phyloP scores from a whole-genome alignment of 2,888 invertebrate genomes.

The Heliconius erato region DNA sequence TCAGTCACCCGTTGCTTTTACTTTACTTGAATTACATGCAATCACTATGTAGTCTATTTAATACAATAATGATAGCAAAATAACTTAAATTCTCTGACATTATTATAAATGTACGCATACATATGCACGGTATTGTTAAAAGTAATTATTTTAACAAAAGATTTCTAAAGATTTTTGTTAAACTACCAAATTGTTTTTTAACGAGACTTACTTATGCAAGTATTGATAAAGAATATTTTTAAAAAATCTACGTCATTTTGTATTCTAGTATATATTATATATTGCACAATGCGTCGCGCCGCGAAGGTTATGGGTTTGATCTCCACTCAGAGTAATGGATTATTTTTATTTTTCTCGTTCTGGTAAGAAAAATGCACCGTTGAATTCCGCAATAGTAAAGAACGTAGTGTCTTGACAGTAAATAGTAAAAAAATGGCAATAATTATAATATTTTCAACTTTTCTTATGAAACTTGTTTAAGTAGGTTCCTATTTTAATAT shows the following conservation, averaged over 20 bases:
- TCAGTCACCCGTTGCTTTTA: conserved; percentile 64
- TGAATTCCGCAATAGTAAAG: neutral
- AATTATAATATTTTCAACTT: neutral
- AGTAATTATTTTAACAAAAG: neutral
- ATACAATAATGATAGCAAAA: neutral
- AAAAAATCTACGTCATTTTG: neutral
- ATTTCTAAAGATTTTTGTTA: neutral
- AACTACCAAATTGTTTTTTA: neutral
- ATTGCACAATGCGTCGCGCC: too few species aligned
- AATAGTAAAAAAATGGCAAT: neutral
- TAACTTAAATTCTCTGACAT: neutral
- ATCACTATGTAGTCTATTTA: neutral
- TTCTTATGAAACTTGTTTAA: neutral
- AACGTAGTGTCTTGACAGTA: neutral
- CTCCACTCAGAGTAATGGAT: too few species aligned
- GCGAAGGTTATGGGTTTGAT: too few species aligned
- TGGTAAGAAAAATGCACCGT: neutral
- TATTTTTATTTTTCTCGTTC: neutral
- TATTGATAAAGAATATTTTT: neutral
- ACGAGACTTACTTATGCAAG: neutral
- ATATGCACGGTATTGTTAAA: neutral
- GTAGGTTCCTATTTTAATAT: neutral
- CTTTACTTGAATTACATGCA: conserved; percentile 64
- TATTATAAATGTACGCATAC: neutral
- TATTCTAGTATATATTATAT: neutral